Evolutionary conservation across 2,113 vertebrate species (phyloP).

Genomic region (Ictalurus punctatus): DNA sequence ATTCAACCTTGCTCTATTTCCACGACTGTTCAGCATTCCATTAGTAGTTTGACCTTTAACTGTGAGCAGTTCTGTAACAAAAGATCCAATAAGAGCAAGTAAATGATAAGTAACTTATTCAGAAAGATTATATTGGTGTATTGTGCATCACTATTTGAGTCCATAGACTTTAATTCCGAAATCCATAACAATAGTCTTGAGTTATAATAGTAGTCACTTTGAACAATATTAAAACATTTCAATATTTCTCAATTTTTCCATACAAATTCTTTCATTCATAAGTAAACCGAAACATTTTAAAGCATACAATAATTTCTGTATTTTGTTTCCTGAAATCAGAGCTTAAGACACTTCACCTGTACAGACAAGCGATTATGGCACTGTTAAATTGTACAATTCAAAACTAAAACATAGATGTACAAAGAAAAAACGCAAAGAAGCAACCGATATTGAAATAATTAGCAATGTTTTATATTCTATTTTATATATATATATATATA

Average conservation of each 20-base stretch:
- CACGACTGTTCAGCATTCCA: not conserved
- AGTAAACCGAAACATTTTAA: slow-evolving; percentile 41
- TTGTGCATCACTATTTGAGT: slow-evolving; percentile 2
- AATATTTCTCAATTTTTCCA: slow-evolving; percentile 21
- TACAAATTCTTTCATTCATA: slow-evolving; percentile 36
- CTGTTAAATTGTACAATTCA: slow-evolving; percentile 16
- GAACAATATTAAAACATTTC: slow-evolving; percentile 40
- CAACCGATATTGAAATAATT: not conserved
- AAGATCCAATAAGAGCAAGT: not conserved
- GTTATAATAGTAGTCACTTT: slow-evolving; percentile 17
- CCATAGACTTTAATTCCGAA: slow-evolving; percentile 33
- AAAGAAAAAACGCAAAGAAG: not conserved
- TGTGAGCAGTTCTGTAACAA: not conserved
- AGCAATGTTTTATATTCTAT: not conserved
- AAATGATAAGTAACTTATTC: not conserved
- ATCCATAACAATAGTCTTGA: slow-evolving; percentile 26
- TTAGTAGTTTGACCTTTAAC: not conserved
- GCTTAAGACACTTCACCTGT: slow-evolving; percentile 32
- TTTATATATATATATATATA: no score
- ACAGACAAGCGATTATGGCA: slow-evolving; percentile 38
- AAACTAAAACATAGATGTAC: slow-evolving; percentile 14
- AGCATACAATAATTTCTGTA: slow-evolving; percentile 28
- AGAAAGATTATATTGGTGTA: not conserved
- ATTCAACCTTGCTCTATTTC: not conserved
- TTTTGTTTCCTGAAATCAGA: slow-evolving; percentile 46